phyloP scores from a whole-genome alignment of 2,113 vertebrate species.

The Pheucticus melanocephalus region DNA sequence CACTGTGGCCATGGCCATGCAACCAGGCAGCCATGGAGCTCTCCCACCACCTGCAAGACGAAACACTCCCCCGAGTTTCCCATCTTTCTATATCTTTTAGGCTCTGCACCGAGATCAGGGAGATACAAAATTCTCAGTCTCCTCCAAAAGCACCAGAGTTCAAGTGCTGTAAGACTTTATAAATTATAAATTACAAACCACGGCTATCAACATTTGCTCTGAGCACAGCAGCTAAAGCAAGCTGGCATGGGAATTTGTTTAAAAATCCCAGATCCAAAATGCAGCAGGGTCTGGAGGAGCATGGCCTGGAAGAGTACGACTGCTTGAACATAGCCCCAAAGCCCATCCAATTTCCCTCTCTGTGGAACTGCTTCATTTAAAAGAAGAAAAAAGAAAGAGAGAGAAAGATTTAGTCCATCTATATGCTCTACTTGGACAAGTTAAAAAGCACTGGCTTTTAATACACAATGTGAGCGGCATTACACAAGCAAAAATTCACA shows the following conservation, averaged over 20 bases:
- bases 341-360: neutral
- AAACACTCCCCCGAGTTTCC: neutral
- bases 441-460: neutral
- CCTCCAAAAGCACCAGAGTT: neutral
- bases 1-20: accelerated
- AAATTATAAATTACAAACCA: neutral
- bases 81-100: accelerated
- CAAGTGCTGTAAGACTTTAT: neutral
- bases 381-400: neutral
- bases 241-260: neutral
- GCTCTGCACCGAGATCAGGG: neutral
- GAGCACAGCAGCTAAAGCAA: neutral
- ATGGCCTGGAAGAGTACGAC: accelerated
- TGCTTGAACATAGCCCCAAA: neutral
- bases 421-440: neutral
- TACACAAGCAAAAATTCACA: conserved; percentile 3
- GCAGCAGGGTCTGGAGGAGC: neutral
- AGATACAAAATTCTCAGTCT: neutral
- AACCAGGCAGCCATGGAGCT: neutral
- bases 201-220: neutral
- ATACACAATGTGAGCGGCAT: neutral
- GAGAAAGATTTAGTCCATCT: neutral
- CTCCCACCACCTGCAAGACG: neutral
- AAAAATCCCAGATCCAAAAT: neutral
- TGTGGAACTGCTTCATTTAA: neutral